These are phyloP conservation scores for Tenthredo mesomela DNA, from an alignment of 2,888 invertebrate species.

Conservation along the genomic window DNA sequence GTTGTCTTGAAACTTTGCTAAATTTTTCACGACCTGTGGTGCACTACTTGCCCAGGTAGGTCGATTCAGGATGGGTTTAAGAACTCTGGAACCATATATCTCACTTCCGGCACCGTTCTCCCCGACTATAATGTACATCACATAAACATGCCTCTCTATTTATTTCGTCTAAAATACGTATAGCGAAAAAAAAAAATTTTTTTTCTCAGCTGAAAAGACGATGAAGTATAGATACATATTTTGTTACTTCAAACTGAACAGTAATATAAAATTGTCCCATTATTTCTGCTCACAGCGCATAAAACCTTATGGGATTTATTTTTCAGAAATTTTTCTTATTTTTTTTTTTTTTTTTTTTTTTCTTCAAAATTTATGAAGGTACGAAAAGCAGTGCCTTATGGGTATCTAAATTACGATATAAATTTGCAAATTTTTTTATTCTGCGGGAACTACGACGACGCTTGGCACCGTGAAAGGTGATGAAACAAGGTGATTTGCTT, in stretches of 20 bases:
- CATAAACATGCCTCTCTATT: not conserved
- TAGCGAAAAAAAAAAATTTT: no score
- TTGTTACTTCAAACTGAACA: not conserved
- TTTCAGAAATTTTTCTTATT: not conserved
- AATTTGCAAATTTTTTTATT: constrained; percentile 24
- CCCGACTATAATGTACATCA: not conserved
- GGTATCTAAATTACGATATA: constrained; percentile 22
- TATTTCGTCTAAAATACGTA: not conserved
- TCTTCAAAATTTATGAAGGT: not conserved
- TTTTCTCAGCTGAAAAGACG: not conserved
- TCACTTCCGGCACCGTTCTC: not conserved
- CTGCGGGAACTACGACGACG: not conserved
- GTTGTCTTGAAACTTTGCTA: constrained; percentile 59
- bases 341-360: not conserved
- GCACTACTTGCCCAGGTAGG: not conserved
- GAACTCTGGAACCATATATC: not conserved
- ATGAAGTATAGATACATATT: not conserved
- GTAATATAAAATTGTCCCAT: not conserved
- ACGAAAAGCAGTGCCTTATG: not conserved
- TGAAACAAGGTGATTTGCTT: constrained; percentile 15
- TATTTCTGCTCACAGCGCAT: not conserved
- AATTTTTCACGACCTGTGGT: constrained; percentile 61
- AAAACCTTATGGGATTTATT: not conserved
- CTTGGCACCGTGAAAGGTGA: not conserved
- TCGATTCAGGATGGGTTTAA: constrained; percentile 18